Percentiles rank a stretch among this genome's conserved stretches.
These are phyloP conservation scores for Eublepharis macularius DNA, from an alignment of 2,113 vertebrate species.

Conservation along the genomic window DNA sequence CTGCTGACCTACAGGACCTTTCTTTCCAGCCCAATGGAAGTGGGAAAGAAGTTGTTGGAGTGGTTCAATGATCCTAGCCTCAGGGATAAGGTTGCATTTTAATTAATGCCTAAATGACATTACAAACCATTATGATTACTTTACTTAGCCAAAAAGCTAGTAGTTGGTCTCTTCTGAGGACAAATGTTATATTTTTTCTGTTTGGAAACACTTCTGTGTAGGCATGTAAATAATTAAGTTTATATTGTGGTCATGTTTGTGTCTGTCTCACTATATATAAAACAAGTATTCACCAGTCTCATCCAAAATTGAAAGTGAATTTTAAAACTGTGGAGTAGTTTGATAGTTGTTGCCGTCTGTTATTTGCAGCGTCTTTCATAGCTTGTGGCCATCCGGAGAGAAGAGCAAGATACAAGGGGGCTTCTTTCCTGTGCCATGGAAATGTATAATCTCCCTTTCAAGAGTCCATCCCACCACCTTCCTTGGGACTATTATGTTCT, in stretches of 20 bases:
- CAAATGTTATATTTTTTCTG: not conserved
- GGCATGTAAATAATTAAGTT: not conserved
- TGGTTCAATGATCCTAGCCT: constrained; percentile 99
- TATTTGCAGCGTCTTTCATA: too few relatives aligned
- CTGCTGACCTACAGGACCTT: constrained; percentile 96
- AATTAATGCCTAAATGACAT: constrained; percentile 23
- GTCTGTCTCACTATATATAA: not conserved
- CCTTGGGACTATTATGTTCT: too few relatives aligned
- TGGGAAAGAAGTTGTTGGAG: constrained; percentile 97
- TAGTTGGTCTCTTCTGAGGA: not conserved
- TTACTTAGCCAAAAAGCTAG: not conserved
- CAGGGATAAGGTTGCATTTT: constrained; percentile 93
- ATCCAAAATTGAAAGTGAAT: not conserved
- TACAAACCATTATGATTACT: not conserved
- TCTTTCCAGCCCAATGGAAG: constrained; percentile 97
- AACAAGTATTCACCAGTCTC: not conserved
- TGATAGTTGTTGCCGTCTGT: too few relatives aligned
- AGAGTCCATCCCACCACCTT: too few relatives aligned
- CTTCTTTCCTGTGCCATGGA: too few relatives aligned
- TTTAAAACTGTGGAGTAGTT: too few relatives aligned
- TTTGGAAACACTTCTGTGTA: not conserved
- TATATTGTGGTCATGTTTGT: not conserved
- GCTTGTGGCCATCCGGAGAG: too few relatives aligned
- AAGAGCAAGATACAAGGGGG: too few relatives aligned
- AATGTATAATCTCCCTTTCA: too few relatives aligned